Evolutionary conservation across 2,113 vertebrate species (phyloP).

Genomic region (Neogobius melanostomus): DNA sequence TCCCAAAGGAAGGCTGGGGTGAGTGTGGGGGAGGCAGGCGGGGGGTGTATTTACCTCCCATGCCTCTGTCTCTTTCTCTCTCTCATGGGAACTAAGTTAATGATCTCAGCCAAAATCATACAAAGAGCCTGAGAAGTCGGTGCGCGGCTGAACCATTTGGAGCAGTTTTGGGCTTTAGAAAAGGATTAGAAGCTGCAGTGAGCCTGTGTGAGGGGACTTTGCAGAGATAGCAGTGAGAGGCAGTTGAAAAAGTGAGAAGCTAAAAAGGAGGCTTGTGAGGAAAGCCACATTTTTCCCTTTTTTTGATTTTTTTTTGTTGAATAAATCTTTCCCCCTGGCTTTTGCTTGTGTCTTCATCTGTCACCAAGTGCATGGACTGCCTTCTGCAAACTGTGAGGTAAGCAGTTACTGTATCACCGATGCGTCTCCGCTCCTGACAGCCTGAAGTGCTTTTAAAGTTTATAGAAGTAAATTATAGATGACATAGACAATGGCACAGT

Average conservation of each 20-base stretch:
- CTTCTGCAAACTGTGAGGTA: slow-evolving; percentile 59
- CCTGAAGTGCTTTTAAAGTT: slow-evolving; percentile 25
- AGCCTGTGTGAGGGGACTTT: slow-evolving; percentile 63
- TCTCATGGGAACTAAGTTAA: slow-evolving; percentile 73
- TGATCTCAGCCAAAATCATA: slow-evolving; percentile 71
- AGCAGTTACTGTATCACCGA: slow-evolving; percentile 34
- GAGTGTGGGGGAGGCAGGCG: slow-evolving; percentile 29
- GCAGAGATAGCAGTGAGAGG: slow-evolving; percentile 64
- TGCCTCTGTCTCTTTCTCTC: slow-evolving; percentile 45
- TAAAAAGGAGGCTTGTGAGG: slow-evolving; percentile 54
- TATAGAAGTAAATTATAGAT: slow-evolving; percentile 24
- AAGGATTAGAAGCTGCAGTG: slow-evolving; percentile 63
- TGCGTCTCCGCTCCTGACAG: background rate
- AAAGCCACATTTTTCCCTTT: slow-evolving; percentile 25
- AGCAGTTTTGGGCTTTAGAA: slow-evolving; percentile 61
- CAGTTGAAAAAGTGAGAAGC: slow-evolving; percentile 52
- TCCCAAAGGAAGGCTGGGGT: slow-evolving; percentile 60
- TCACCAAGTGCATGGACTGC: slow-evolving; percentile 50
- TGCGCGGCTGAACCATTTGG: slow-evolving; percentile 67
- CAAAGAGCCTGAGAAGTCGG: slow-evolving; percentile 68
- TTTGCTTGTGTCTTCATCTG: slow-evolving; percentile 53
- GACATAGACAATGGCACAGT: background rate
- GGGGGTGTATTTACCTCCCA: slow-evolving; percentile 69
- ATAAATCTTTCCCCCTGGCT: slow-evolving; percentile 39
- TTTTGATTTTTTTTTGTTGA: slow-evolving; percentile 23